Evolutionary conservation across 1,140 invertebrate species (phyloP), one percentile per base, ranked within the genome.

Genomic region (Orchesella cincta): DNA sequence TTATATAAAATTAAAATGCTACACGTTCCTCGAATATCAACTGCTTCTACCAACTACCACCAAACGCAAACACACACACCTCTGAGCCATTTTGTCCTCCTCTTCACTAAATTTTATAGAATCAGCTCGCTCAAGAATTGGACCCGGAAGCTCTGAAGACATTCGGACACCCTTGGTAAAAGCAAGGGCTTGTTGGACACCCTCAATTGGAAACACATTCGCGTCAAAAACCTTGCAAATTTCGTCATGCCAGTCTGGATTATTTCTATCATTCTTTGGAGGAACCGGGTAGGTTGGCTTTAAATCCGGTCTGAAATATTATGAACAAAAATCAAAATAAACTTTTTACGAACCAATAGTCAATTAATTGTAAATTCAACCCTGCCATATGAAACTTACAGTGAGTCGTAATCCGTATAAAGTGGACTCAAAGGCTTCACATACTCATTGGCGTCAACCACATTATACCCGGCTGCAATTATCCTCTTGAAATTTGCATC

Each of bases 161-260:
- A 93, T 84, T 84, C 89, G 85, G 23, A 94, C 84, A 20, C 91
- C 90, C 83, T 94, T 94, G n/a, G 91, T 92, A 3, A 95, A 84
- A 26, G 90, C 84, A 86, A 90, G 88, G 20, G 92, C 92, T 87
- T 94, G 93, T 0, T 86, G 82, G 35, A 92, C 80, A 16, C 93
- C 93, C 84, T 91, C 89, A 57, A 93, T 82, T 2, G 94, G 84
- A 28, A 93, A 88, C 86, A 89, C 90, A 76, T 86, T 84, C 78
- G 90, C 88, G 76, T 86, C 86, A 81, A 90, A 89, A 0, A 87
- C 85, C 34, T 90, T 87, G 81, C 91, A 90, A 8, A 86, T 84
- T 74, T 82, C 86, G 35, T 89, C 85, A 80, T 93, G 88, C 86
- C 89, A 92, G 72, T 91, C 85, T 12, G 90, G 89, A 85, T 92